Conservation (phyloP, 1,140 invertebrate genomes). For the Drosophila tsacasi region DNA sequence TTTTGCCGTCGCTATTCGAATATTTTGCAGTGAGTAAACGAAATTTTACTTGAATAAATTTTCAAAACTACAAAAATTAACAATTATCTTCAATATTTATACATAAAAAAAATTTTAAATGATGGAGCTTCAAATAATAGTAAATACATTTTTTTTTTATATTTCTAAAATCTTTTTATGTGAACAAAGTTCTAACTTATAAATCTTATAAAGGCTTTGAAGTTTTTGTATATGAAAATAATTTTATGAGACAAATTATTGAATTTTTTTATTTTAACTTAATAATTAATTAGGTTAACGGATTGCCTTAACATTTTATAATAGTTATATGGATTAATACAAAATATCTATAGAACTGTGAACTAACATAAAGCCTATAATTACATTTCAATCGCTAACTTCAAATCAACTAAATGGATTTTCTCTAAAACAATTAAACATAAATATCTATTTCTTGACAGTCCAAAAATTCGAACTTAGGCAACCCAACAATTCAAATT, state of each 20-base stretch:
- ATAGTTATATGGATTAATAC: too few relatives aligned
- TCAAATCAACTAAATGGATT: neutral
- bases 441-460: neutral
- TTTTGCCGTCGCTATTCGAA: conserved; percentile 65
- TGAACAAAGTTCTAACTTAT: too few relatives aligned
- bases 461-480: neutral
- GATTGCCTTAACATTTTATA: too few relatives aligned
- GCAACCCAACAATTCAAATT: too few relatives aligned
- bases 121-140: neutral
- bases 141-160: neutral
- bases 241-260: too few relatives aligned
- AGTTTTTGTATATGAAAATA: too few relatives aligned
- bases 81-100: neutral
- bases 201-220: too few relatives aligned
- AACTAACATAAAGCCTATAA: neutral
- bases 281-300: too few relatives aligned
- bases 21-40: conserved; percentile 4
- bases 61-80: neutral
- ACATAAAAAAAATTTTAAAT: too few relatives aligned
- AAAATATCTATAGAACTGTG: neutral
- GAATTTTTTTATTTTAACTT: too few relatives aligned
- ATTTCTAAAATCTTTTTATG: neutral
- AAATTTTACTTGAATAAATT: neutral
- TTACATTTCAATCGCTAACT: neutral
- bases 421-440: neutral